These are phyloP conservation scores for Melinopterus prodromus DNA, from an alignment of 2,888 invertebrate species.

Conservation along the genomic window DNA sequence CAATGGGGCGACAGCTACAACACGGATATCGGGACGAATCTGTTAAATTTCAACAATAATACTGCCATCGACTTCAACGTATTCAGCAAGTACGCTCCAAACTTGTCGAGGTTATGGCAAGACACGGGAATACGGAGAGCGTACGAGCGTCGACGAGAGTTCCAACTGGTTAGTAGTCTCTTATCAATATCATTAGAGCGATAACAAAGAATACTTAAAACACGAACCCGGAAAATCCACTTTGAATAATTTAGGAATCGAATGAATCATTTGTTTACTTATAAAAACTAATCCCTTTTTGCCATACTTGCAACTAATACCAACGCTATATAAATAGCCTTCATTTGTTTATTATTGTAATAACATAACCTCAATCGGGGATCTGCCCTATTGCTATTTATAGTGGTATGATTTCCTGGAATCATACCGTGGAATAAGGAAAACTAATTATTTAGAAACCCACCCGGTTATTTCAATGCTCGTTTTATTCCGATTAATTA, in stretches of 20 bases:
- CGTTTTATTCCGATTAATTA: not conserved
- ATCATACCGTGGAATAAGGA: slow-evolving; percentile 22
- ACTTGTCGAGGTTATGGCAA: slow-evolving; percentile 87
- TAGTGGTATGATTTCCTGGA: slow-evolving; percentile 34
- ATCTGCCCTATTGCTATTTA: slow-evolving; percentile 35
- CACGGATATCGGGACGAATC: slow-evolving; percentile 80
- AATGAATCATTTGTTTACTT: slow-evolving; percentile 6
- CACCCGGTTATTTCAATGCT: not conserved
- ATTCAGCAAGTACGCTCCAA: slow-evolving; percentile 86
- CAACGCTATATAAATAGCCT: slow-evolving; percentile 37
- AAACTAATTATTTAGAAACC: not conserved
- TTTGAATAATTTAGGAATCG: not conserved
- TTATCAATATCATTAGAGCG: not conserved
- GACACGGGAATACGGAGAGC: slow-evolving; percentile 91
- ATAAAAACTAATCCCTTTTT: not conserved
- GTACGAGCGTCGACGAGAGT: slow-evolving; percentile 93
- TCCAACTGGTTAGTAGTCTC: slow-evolving; percentile 84
- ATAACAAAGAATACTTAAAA: not conserved
- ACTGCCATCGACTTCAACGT: slow-evolving; percentile 77
- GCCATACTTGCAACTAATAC: slow-evolving; percentile 34
- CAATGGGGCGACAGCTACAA: slow-evolving; percentile 88
- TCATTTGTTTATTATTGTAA: slow-evolving; percentile 36
- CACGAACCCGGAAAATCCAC: not conserved
- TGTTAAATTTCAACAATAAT: slow-evolving; percentile 80
- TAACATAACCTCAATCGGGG: slow-evolving; percentile 38